Conservation (phyloP, 2,888 invertebrate genomes). For the Acronicta psi region DNA sequence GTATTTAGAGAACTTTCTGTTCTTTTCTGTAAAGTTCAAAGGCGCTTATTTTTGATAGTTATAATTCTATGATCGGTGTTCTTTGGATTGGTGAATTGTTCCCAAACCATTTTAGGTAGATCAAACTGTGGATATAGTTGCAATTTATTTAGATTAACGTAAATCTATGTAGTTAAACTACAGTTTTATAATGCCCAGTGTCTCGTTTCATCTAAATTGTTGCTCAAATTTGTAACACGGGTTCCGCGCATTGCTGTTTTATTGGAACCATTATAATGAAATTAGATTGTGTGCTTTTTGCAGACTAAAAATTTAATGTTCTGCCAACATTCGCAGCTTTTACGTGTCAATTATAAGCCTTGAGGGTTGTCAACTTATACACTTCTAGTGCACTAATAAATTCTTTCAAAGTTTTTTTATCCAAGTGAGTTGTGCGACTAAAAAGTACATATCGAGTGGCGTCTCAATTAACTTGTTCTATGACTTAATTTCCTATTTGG, state of each 20-base stretch:
- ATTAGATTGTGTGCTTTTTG: constrained; percentile 65
- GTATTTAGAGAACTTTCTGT: constrained; percentile 19
- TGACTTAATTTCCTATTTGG: constrained; percentile 40
- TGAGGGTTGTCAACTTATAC: constrained; percentile 18
- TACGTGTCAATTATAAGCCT: constrained; percentile 48
- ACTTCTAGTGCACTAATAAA: constrained; percentile 17
- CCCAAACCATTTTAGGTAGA: constrained; percentile 27
- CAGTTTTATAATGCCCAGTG: constrained; percentile 60
- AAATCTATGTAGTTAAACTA: constrained; percentile 61
- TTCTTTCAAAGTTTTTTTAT: constrained; percentile 23
- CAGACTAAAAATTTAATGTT: constrained; percentile 30
- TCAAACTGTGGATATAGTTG: constrained; percentile 33
- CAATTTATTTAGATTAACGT: constrained; percentile 54
- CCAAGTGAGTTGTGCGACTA: constrained; percentile 34
- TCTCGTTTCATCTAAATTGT: constrained; percentile 57
- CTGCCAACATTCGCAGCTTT: constrained; percentile 33
- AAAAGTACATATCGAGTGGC: constrained; percentile 54
- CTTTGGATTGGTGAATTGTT: constrained; percentile 28
- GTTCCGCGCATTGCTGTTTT: constrained; percentile 25
- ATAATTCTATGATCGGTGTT: constrained; percentile 31
- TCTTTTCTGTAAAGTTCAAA: constrained; percentile 17
- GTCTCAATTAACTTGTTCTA: constrained; percentile 45
- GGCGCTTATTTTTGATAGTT: constrained; percentile 31
- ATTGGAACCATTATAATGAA: constrained; percentile 36
- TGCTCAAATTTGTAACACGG: constrained; percentile 58